phyloP scores from a whole-genome alignment of 2,797 vertebrate genomes.

The Lepus townsendii region DNA sequence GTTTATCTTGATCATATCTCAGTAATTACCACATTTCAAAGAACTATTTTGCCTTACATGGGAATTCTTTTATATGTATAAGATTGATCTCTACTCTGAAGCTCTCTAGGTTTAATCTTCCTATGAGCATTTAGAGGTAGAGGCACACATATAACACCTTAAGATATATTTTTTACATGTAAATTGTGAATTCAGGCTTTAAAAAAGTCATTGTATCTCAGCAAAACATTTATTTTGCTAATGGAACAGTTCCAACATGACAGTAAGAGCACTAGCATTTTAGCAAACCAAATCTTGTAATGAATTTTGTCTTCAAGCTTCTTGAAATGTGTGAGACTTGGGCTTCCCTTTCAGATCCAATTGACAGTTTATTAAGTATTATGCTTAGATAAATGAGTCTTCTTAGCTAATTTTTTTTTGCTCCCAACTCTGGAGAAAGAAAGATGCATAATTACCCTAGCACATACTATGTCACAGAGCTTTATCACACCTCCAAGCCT shows the following conservation, averaged over 20 bases:
- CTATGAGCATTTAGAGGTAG: conserved; percentile 69
- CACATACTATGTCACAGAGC: too few species aligned
- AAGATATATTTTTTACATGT: conserved; percentile 71
- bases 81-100: conserved; percentile 63
- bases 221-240: conserved; percentile 48
- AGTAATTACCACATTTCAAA: conserved; percentile 58
- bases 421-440: not conserved
- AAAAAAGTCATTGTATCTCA: not conserved
- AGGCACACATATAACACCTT: conserved; percentile 33
- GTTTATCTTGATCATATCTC: conserved; percentile 59
- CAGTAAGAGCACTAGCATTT: not conserved
- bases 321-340: not conserved
- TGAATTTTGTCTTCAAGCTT: conserved; percentile 35
- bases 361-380: not conserved
- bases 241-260: not conserved
- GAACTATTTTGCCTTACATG: conserved; percentile 47
- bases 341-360: conserved; percentile 7
- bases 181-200: conserved; percentile 66
- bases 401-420: not conserved
- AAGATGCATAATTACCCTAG: not conserved
- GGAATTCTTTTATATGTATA: conserved; percentile 38
- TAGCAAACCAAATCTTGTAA: not conserved
- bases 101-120: conserved; percentile 35
- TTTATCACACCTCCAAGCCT: not conserved
- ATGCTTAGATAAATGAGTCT: not conserved